Evolutionary conservation across 2,113 vertebrate genomes (phyloP).

Genomic region (Lasiurus cinereus): DNA sequence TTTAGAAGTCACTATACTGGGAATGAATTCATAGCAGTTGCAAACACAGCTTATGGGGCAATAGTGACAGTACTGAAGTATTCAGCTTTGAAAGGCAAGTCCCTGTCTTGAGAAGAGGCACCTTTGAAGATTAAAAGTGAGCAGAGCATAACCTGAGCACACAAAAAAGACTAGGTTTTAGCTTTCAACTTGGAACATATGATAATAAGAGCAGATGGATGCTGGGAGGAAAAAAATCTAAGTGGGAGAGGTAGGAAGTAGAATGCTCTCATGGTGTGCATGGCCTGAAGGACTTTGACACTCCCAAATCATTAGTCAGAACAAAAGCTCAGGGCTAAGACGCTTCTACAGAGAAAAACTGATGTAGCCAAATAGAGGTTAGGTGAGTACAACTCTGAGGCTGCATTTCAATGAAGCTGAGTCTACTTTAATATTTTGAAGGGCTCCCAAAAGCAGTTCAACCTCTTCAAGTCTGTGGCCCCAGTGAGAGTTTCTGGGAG

Average conservation of each 20-base stretch:
- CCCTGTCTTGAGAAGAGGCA: constrained; percentile 52
- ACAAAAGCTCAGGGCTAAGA: constrained; percentile 39
- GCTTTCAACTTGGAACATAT: constrained; percentile 61
- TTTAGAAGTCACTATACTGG: constrained; percentile 22
- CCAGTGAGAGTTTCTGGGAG: constrained; percentile 54
- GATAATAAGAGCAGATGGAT: constrained; percentile 31
- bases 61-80: constrained; percentile 19
- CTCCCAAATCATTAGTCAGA: constrained; percentile 48
- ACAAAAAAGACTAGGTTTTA: constrained; percentile 32
- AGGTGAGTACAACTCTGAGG: constrained; percentile 37
- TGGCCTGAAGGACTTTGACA: neutral
- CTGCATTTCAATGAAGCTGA: constrained; percentile 11
- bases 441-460: constrained; percentile 46
- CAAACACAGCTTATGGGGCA: constrained; percentile 47
- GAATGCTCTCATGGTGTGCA: neutral
- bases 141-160: constrained; percentile 49
- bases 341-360: constrained; percentile 57
- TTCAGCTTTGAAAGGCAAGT: constrained; percentile 69
- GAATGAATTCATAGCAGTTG: constrained; percentile 32
- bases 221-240: constrained; percentile 28
- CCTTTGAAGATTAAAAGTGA: constrained; percentile 69
- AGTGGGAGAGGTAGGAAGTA: neutral
- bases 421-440: constrained; percentile 51
- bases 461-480: constrained; percentile 47
- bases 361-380: constrained; percentile 29